Percentiles rank a stretch among this genome's conserved stretches.
Evolutionary conservation across 2,113 vertebrate species (phyloP).

Genomic region (Dromas ardeola): DNA sequence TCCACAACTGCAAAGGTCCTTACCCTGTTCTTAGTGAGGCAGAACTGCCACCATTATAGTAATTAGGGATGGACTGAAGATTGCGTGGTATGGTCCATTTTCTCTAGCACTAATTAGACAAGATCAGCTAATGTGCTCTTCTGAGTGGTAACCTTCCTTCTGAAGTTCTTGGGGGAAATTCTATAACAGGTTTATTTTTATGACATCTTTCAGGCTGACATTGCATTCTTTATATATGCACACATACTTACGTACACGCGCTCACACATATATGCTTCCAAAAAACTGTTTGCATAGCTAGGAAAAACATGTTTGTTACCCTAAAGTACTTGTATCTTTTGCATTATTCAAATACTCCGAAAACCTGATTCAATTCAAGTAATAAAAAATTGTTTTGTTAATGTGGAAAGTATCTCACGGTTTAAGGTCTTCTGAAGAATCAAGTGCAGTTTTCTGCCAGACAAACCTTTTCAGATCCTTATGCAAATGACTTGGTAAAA

Average conservation of each 20-base stretch:
- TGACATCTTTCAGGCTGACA: not conserved
- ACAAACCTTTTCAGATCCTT: not conserved
- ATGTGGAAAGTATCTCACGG: not conserved
- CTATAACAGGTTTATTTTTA: not conserved
- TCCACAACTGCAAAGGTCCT: not conserved
- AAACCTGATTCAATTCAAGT: not conserved
- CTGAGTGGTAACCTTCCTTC: not conserved
- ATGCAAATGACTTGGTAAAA: not conserved
- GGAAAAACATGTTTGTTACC: not conserved
- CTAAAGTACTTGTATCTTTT: not conserved
- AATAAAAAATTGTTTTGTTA: not conserved
- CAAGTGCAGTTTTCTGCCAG: not conserved
- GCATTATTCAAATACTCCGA: not conserved
- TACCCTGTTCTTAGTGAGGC: not conserved
- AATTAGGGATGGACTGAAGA: not conserved
- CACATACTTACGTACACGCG: fast-evolving
- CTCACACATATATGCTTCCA: not conserved
- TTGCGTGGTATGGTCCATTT: not conserved
- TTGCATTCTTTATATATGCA: not conserved
- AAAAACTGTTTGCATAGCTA: not conserved
- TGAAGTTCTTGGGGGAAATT: not conserved
- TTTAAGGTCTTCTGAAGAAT: not conserved
- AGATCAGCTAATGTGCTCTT: not conserved
- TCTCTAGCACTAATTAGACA: not conserved
- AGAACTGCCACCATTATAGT: not conserved